Evolutionary conservation across 2,113 vertebrate species (phyloP).

Genomic region (Platichthys flesus): DNA sequence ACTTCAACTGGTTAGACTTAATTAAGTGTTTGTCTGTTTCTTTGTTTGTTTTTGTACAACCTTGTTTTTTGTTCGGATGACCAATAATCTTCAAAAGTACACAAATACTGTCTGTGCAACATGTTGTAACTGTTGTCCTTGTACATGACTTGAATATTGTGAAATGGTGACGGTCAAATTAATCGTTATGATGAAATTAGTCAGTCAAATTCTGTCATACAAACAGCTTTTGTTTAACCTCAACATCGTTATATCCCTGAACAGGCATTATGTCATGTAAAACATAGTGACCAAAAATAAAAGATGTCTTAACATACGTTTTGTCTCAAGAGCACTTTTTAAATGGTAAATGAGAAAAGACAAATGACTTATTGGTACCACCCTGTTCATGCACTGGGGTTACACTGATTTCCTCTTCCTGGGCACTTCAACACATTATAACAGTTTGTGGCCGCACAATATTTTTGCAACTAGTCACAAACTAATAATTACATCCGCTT

Average conservation of each 20-base stretch:
- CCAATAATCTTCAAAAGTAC: constrained; percentile 73
- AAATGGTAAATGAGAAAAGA: neutral
- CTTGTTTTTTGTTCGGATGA: constrained; percentile 68
- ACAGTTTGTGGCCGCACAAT: too few relatives aligned
- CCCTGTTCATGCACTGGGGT: too few relatives aligned
- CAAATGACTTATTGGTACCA: neutral
- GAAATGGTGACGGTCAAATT: constrained; percentile 80
- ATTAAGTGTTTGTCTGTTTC: constrained; percentile 74
- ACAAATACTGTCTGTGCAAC: constrained; percentile 74
- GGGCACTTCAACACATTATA: too few relatives aligned
- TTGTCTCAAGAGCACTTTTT: constrained; percentile 32
- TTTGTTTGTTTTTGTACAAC: constrained; percentile 74
- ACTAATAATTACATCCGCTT: too few relatives aligned
- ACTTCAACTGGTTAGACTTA: constrained; percentile 73
- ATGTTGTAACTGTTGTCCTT: constrained; percentile 75
- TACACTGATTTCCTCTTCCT: too few relatives aligned
- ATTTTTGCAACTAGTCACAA: too few relatives aligned
- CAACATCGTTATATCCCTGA: constrained; percentile 75
- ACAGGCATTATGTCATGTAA: constrained; percentile 80
- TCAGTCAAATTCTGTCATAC: constrained; percentile 70
- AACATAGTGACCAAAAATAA: constrained; percentile 83
- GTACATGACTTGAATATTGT: constrained; percentile 83
- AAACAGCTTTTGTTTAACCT: constrained; percentile 72
- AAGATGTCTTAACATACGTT: constrained; percentile 74
- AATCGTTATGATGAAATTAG: constrained; percentile 66